phyloP scores from a whole-genome alignment of 2,888 invertebrate genomes.

The Tuta absoluta region DNA sequence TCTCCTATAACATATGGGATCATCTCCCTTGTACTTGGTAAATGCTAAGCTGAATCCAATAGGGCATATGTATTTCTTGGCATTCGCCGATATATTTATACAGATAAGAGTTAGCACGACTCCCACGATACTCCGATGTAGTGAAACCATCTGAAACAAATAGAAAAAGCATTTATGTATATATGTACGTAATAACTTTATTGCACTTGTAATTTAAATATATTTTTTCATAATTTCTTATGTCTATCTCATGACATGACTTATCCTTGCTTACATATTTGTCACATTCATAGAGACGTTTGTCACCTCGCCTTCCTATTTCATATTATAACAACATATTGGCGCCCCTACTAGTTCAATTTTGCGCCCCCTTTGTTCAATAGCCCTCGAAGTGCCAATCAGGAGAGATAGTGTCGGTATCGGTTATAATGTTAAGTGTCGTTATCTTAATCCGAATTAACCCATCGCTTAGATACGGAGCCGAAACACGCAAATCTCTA shows the following conservation, averaged over 20 bases:
- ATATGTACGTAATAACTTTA: no score
- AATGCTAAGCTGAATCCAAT: constrained; percentile 61
- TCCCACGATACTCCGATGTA: constrained; percentile 40
- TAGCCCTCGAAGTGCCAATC: not conserved
- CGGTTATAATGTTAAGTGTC: constrained; percentile 1
- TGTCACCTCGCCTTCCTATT: no score
- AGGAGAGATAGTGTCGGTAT: not conserved
- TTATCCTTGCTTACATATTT: no score
- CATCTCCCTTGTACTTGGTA: constrained; percentile 39
- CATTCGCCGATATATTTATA: constrained; percentile 36
- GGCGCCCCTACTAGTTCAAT: not conserved
- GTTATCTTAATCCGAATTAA: not conserved
- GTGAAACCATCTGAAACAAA: constrained; percentile 57
- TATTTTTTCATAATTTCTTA: no score
- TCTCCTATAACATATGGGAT: constrained; percentile 60
- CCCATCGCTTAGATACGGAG: not conserved
- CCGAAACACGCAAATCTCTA: not conserved
- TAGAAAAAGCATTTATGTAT: not conserved
- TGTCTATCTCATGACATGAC: no score
- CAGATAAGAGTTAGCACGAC: constrained; percentile 44
- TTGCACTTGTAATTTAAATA: no score
- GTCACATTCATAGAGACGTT: no score
- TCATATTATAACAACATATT: no score
- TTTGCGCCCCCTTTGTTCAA: not conserved
- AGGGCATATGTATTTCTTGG: constrained; percentile 54